These are phyloP conservation scores for Xenops minutus DNA, from an alignment of 2,797 vertebrate genomes.

Conservation along the genomic window DNA sequence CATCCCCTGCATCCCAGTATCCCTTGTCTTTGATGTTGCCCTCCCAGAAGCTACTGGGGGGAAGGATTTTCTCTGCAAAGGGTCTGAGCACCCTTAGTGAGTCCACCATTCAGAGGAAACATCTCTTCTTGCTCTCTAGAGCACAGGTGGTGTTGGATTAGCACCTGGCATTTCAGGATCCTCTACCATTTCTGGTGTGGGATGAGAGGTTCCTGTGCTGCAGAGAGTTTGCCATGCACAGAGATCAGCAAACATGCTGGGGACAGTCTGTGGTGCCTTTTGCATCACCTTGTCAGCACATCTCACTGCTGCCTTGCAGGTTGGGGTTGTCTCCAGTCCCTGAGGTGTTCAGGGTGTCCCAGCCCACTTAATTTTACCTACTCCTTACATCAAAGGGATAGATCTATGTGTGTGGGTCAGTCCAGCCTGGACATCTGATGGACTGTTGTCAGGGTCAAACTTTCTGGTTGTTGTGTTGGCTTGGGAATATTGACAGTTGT, in stretches of 20 bases:
- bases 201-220: neutral
- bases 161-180: neutral
- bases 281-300: neutral
- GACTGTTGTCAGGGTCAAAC: neutral
- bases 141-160: neutral
- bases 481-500: neutral
- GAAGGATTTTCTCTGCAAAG: neutral
- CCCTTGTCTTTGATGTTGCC: neutral
- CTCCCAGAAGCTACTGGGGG: neutral
- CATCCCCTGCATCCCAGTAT: neutral
- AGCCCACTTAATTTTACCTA: neutral
- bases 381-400: neutral
- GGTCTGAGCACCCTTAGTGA: neutral
- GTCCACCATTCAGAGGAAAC: neutral
- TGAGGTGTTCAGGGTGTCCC: neutral
- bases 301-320: neutral
- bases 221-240: neutral
- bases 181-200: neutral
- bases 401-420: neutral
- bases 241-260: accelerated
- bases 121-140: neutral
- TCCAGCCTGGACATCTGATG: neutral
- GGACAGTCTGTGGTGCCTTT: neutral
- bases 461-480: neutral
- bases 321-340: accelerated